A percentile compares a stretch with the other conserved stretches of the same genome.
phyloP scores from a whole-genome alignment of 2,888 invertebrate genomes.

The Heliconius ismenius region DNA sequence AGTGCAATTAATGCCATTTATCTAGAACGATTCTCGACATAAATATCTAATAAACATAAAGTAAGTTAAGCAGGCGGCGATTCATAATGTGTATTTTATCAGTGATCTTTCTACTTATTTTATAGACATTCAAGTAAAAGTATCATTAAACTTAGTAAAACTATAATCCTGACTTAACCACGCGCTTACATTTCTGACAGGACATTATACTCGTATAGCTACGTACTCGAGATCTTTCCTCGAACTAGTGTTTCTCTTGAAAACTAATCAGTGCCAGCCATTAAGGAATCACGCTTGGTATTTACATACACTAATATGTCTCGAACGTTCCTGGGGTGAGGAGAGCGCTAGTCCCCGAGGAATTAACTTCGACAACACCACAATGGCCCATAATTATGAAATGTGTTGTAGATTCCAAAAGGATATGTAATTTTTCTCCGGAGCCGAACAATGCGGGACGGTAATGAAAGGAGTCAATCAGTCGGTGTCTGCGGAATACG shows the following conservation, averaged over 20 bases:
- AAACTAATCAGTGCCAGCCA: constrained; percentile 75
- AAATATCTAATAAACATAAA: constrained; percentile 26
- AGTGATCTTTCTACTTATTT: constrained; percentile 24
- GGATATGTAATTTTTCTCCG: constrained; percentile 75
- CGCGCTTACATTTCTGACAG: constrained; percentile 51
- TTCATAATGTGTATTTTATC: constrained; percentile 23
- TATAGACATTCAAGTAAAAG: constrained; percentile 16
- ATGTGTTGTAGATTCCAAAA: constrained; percentile 78
- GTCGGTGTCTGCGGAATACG: constrained; percentile 73
- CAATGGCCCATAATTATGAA: constrained; percentile 83
- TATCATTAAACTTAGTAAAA: constrained; percentile 2
- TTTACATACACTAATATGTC: constrained; percentile 69
- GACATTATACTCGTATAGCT: constrained; percentile 60
- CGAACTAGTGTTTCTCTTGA: constrained; percentile 71
- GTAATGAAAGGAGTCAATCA: constrained; percentile 82
- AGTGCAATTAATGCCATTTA: constrained; percentile 68
- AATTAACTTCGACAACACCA: constrained; percentile 75
- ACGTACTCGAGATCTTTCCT: constrained; percentile 61
- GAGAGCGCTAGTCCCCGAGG: constrained; percentile 63
- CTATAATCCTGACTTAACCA: constrained; percentile 28
- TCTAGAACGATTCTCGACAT: constrained; percentile 34
- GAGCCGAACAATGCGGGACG: constrained; percentile 72
- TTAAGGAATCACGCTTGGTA: constrained; percentile 62
- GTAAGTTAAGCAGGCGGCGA: constrained; percentile 25
- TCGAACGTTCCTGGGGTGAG: constrained; percentile 60